phyloP scores from a whole-genome alignment of 1,140 invertebrate genomes.

The Cydia strobilella region DNA sequence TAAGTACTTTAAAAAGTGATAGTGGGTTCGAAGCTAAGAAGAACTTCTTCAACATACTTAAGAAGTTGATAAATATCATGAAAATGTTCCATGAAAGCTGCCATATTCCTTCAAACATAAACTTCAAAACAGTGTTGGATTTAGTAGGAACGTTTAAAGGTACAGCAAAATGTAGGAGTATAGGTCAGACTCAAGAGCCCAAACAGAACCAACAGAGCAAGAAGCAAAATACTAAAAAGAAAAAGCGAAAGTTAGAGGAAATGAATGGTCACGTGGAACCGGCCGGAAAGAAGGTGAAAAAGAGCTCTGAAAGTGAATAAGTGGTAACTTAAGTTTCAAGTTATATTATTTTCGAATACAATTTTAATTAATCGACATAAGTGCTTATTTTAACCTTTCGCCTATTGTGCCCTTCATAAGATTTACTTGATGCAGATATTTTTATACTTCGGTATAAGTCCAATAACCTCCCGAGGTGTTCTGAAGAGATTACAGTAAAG shows the following conservation, averaged over 20 bases:
- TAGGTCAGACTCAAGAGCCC: conserved; percentile 38
- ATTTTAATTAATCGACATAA: neutral
- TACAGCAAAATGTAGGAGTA: conserved; percentile 46
- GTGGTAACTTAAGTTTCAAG: neutral
- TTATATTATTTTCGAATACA: neutral
- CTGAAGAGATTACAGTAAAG: no score
- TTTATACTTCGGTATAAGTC: no score
- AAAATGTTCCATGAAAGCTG: conserved; percentile 64
- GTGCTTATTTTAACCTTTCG: neutral
- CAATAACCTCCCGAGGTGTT: no score
- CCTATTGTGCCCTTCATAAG: neutral
- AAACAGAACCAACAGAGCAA: conserved; percentile 47
- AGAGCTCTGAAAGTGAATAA: conserved; percentile 15
- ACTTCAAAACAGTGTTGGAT: conserved; percentile 56
- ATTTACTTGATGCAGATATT: neutral
- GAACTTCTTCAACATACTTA: conserved; percentile 61
- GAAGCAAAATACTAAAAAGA: conserved; percentile 60
- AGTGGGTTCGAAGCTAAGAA: conserved; percentile 60
- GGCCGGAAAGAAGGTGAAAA: conserved; percentile 49
- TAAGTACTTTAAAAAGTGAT: conserved; percentile 43
- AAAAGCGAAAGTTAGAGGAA: conserved; percentile 56
- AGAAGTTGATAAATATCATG: conserved; percentile 67
- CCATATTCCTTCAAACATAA: conserved; percentile 54
- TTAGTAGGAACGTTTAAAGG: conserved; percentile 53
- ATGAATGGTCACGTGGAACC: conserved; percentile 53